A percentile compares a stretch with the other conserved stretches of the same genome.
phyloP scores from a whole-genome alignment of 2,888 invertebrate species.

The Polyommatus iphigenia region DNA sequence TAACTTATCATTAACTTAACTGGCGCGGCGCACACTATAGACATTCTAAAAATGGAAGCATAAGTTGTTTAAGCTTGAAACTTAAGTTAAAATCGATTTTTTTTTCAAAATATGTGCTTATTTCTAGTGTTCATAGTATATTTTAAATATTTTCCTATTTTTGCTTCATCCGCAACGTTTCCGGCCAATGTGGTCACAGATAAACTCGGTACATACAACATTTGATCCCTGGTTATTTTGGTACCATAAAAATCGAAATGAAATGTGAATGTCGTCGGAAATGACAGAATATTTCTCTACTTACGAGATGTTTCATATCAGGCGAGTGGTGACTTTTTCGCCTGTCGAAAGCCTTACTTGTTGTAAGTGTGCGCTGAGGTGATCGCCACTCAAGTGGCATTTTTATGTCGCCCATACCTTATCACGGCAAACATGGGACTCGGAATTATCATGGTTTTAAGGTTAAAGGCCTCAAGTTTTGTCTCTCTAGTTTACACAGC shows the following conservation, averaged over 20 bases:
- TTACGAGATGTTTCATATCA: neutral
- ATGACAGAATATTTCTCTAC: too few relatives aligned
- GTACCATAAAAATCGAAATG: too few relatives aligned
- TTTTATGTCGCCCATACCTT: constrained; percentile 36
- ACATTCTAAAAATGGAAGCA: neutral
- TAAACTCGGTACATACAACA: too few relatives aligned
- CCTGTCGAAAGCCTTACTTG: too few relatives aligned
- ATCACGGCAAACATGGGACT: constrained; percentile 39
- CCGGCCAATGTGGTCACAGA: too few relatives aligned
- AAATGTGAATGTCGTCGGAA: too few relatives aligned
- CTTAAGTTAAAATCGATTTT: neutral
- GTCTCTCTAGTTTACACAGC: constrained; percentile 14
- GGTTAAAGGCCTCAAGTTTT: constrained; percentile 30
- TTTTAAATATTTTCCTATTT: too few relatives aligned
- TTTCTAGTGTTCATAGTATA: too few relatives aligned
- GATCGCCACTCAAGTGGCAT: constrained; percentile 37
- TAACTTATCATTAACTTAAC: constrained; percentile 48
- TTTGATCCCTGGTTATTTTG: too few relatives aligned
- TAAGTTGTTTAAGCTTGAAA: neutral
- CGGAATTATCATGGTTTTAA: constrained; percentile 32
- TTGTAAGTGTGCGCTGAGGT: constrained; percentile 1
- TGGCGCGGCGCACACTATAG: constrained; percentile 8
- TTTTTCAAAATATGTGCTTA: too few relatives aligned
- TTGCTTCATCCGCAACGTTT: too few relatives aligned
- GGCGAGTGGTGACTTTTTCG: neutral